phyloP scores from a whole-genome alignment of 1,140 invertebrate species.

The Saccostrea echinata region DNA sequence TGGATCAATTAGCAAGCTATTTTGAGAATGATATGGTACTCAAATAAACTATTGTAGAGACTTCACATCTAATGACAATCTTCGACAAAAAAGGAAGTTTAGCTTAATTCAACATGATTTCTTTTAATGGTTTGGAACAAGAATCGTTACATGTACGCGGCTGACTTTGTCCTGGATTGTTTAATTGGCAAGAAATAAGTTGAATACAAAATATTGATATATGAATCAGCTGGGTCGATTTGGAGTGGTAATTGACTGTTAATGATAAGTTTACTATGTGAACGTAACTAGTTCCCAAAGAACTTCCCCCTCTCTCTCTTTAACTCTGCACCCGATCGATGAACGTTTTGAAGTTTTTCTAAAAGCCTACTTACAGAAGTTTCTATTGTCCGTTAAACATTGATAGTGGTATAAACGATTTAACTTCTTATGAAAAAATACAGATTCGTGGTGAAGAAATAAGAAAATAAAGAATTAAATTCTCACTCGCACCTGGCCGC shows the following conservation, averaged over 20 bases:
- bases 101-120: neutral
- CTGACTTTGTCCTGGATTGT: neutral
- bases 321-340: neutral
- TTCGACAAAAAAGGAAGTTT: neutral
- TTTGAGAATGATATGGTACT: too few relatives aligned
- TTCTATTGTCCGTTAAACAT: slow-evolving; percentile 13
- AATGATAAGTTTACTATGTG: slow-evolving; percentile 25
- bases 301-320: slow-evolving; percentile 16
- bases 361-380: slow-evolving; percentile 14
- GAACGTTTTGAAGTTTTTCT: neutral
- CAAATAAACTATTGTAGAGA: too few relatives aligned
- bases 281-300: neutral
- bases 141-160: neutral
- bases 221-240: neutral
- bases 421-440: slow-evolving; percentile 14
- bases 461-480: slow-evolving; percentile 29
- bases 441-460: slow-evolving; percentile 18
- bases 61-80: neutral
- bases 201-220: slow-evolving; percentile 22
- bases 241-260: neutral
- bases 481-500: slow-evolving; percentile 2
- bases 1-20: too few relatives aligned
- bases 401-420: slow-evolving; percentile 11
- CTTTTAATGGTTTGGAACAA: neutral
- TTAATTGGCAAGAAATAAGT: slow-evolving; percentile 2